Evolutionary conservation across 2,797 vertebrate species (phyloP).

Genomic region (Eurystomus glaucurus): DNA sequence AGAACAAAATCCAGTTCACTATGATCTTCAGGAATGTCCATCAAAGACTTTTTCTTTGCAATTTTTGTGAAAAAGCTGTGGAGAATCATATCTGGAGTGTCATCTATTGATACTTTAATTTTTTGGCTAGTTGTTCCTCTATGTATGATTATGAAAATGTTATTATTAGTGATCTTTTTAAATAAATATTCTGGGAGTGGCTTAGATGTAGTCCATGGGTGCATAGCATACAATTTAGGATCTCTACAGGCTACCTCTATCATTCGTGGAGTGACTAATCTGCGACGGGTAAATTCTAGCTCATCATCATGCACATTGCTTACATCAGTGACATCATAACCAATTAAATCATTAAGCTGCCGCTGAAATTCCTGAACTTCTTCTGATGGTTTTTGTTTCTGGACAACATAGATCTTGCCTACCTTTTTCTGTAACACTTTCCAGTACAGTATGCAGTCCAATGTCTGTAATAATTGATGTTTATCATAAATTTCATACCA

Average conservation of each 20-base stretch:
- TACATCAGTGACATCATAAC: slow-evolving; percentile 96
- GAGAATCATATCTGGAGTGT: slow-evolving; percentile 90
- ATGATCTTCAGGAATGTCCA: slow-evolving; percentile 91
- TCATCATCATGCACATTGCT: slow-evolving; percentile 98
- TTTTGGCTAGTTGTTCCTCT: slow-evolving; percentile 93
- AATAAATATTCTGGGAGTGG: slow-evolving; percentile 91
- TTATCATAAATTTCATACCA: slow-evolving; percentile 98
- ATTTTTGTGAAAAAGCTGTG: slow-evolving; percentile 92
- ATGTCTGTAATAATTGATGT: slow-evolving; percentile 96
- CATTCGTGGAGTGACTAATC: slow-evolving; percentile 93
- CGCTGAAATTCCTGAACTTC: slow-evolving; percentile 91
- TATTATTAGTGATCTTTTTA: slow-evolving; percentile 90
- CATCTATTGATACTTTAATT: slow-evolving; percentile 93
- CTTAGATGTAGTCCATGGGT: slow-evolving; percentile 93
- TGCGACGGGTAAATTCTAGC: slow-evolving; percentile 95
- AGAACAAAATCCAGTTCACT: slow-evolving; percentile 92
- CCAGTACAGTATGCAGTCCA: slow-evolving; percentile 97
- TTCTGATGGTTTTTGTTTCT: slow-evolving; percentile 85
- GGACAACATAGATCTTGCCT: slow-evolving; percentile 92
- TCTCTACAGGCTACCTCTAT: slow-evolving; percentile 91
- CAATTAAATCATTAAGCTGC: slow-evolving; percentile 93
- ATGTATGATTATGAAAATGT: slow-evolving; percentile 93
- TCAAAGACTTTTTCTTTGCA: slow-evolving; percentile 91
- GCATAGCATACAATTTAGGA: slow-evolving; percentile 93
- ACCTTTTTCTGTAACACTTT: slow-evolving; percentile 91